Base-by-base conservation (phyloP, 1,140 invertebrate species). In the Drosophila serrata region DNA sequence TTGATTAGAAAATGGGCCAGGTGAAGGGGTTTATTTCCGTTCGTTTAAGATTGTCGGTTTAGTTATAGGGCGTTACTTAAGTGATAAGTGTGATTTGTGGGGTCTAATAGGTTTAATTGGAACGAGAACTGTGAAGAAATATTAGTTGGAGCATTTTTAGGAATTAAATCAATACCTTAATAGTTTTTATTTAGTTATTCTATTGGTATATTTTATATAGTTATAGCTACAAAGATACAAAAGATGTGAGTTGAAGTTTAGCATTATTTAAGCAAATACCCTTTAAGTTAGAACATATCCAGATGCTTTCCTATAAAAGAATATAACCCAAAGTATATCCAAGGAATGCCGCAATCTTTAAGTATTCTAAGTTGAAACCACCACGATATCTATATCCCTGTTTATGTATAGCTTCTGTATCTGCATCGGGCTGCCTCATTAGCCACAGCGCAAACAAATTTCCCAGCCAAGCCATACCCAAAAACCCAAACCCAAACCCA, bases 401-500 rank as follows among this genome's bases (percentile, higher is more conserved):
- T 62, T 40, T 42, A 51, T 57, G 42, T 58, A 56, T 73, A 63
- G 70, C 60, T 65, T 75, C 63, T 70, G 79, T 81, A 85, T 76
- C 82, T 80, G 72, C 75, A 81, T 81, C 74, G 77, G 77, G 60
- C 55, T 81, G 78, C 82, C 81, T 85, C 81, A 85, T 85, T 85
- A 85, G 81, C 82, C 81, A 64, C 81, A 85, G 81, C 67, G 78
- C 75, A 85, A 85, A 85, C 81, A 85, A 81, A 85, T 85, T 81
- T 75, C 48, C 48, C 37, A 72, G 76, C 58, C 61, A 62, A 55
- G 65, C 57, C 73, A 77, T 39, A 69, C 72, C 72, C 55, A 46
- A 61, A 79, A 55, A 24, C 49, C 75, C 42, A 27, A 55, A n/a
- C 45, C 40, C 61, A 70, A 37, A 31, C 43, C 31, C 39, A 51